These are phyloP conservation scores for Vidua macroura DNA, from an alignment of 2,113 vertebrate species.

Conservation along the genomic window DNA sequence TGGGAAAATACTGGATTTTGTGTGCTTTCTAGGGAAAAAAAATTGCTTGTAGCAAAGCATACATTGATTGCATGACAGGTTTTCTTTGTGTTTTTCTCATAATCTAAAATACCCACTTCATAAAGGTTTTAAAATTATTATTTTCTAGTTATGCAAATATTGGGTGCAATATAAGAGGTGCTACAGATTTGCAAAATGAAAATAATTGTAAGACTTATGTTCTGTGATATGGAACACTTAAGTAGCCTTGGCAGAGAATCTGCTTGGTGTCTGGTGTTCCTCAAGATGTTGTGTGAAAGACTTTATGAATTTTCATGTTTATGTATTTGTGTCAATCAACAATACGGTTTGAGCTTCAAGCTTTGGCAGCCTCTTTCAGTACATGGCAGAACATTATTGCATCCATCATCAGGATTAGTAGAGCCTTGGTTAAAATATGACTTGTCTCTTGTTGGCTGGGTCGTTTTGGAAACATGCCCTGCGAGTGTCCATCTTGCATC, in stretches of 20 bases:
- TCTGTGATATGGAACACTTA: background rate
- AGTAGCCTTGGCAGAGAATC: background rate
- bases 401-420: background rate
- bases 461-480: background rate
- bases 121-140: background rate
- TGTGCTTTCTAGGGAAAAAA: background rate
- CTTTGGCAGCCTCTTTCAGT: background rate
- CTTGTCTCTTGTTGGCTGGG: background rate
- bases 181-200: background rate
- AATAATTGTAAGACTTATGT: background rate
- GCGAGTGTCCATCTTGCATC: rapidly evolving
- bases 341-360: background rate
- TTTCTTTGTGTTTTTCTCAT: background rate
- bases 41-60: background rate
- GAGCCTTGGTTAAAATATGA: background rate
- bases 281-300: background rate
- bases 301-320: background rate
- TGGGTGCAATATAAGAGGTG: background rate
- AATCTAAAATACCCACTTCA: background rate
- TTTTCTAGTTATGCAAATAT: background rate
- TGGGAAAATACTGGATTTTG: background rate
- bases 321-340: background rate
- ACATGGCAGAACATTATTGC: background rate
- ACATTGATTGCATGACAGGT: background rate
- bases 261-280: background rate